Conservation (phyloP, 2,113 vertebrate species). For the Oxyruncus cristatus region DNA sequence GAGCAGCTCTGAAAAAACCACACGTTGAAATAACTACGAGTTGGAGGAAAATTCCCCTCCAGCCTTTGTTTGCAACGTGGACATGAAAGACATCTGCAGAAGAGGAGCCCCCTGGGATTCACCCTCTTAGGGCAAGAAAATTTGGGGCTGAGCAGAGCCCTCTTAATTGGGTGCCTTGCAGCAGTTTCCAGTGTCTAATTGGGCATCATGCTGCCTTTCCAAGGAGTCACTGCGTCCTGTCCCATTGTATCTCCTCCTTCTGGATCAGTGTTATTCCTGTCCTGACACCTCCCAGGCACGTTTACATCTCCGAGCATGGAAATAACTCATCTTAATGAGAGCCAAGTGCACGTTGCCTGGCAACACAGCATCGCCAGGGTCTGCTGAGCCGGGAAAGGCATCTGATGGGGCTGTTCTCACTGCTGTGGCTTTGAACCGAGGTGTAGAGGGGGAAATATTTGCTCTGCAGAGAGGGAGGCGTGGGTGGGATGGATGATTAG, state of each 20-base stretch:
- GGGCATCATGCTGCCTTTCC: not conserved
- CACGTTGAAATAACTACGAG: fast-evolving
- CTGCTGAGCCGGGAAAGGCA: not conserved
- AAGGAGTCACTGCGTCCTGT: not conserved
- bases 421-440: not conserved
- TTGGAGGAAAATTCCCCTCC: not conserved
- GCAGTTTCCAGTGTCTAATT: not conserved
- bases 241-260: not conserved
- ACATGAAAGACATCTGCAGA: not conserved
- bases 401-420: not conserved
- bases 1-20: not conserved
- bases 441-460: not conserved
- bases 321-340: constrained; percentile 55
- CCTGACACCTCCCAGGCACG: constrained; percentile 10
- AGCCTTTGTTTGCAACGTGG: not conserved
- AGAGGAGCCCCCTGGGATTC: not conserved
- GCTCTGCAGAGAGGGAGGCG: not conserved
- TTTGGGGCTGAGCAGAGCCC: not conserved
- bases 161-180: not conserved
- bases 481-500: not conserved
- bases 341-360: constrained; percentile 8
- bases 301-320: not conserved
- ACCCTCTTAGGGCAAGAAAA: not conserved
- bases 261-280: not conserved
- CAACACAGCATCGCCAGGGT: not conserved